A percentile compares a stretch with the other conserved stretches of the same genome.
These are phyloP conservation scores for Drosophila azteca DNA, from an alignment of 1,140 invertebrate species.

Conservation along the genomic window DNA sequence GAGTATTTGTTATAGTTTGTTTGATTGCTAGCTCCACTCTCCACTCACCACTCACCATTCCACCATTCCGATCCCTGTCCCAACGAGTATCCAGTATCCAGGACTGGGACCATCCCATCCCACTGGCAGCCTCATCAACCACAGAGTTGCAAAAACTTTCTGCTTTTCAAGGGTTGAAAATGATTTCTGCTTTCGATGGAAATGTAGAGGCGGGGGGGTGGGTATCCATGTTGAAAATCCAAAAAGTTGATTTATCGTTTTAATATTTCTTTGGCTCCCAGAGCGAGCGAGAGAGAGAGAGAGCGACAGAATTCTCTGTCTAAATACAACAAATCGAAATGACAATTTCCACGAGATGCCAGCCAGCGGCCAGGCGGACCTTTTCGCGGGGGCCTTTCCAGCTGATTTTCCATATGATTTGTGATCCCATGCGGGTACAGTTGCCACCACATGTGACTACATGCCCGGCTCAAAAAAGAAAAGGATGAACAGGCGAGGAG, in stretches of 20 bases:
- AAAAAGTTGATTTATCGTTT: slow-evolving; percentile 79
- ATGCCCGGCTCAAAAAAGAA: no score
- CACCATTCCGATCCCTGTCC: not conserved
- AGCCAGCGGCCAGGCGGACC: no score
- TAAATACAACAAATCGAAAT: slow-evolving; percentile 59
- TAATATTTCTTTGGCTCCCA: slow-evolving; percentile 63
- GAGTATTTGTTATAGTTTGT: slow-evolving; percentile 64
- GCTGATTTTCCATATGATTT: no score
- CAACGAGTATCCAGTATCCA: no score
- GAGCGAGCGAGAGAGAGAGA: slow-evolving; percentile 5
- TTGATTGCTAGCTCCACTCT: slow-evolving; percentile 56
- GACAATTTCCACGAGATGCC: slow-evolving; percentile 43
- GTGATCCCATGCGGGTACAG: no score
- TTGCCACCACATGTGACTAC: no score
- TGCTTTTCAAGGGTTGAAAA: slow-evolving; percentile 54
- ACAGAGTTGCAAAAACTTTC: slow-evolving; percentile 50
- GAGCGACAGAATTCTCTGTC: slow-evolving; percentile 1
- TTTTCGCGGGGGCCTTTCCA: no score
- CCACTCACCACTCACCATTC: not conserved
- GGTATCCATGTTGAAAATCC: slow-evolving; percentile 48
- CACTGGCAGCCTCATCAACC: slow-evolving; percentile 40
- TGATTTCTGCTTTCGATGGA: slow-evolving; percentile 45
- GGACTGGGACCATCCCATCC: no score
- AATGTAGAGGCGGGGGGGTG: no score
- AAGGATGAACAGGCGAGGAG: not conserved